phyloP scores from a whole-genome alignment of 2,888 invertebrate genomes.

The Homarus gammarus region DNA sequence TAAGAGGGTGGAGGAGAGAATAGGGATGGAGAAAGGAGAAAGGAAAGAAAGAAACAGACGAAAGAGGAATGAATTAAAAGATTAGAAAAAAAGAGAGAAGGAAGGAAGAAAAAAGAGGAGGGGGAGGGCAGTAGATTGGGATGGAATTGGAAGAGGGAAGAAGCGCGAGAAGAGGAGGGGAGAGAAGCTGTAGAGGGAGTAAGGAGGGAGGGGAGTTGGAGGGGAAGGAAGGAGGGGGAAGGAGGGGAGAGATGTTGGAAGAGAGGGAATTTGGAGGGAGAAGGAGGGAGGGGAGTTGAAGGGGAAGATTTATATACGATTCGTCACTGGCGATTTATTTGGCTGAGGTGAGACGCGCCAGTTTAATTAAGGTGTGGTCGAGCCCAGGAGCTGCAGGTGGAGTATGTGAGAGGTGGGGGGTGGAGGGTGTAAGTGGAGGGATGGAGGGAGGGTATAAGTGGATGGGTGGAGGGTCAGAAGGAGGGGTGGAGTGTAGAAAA shows the following conservation, averaged over 20 bases:
- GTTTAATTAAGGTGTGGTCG: slow-evolving; percentile 8
- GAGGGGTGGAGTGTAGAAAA: too few species aligned
- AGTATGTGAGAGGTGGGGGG: not conserved
- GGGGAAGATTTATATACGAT: not conserved
- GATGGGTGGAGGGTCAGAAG: too few species aligned
- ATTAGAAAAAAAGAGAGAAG: too few species aligned
- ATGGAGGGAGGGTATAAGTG: not conserved
- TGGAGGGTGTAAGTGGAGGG: not conserved
- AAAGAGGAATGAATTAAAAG: too few species aligned
- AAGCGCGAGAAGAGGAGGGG: not conserved
- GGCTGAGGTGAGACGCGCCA: not conserved
- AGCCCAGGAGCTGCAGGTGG: not conserved
- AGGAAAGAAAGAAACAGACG: not conserved
- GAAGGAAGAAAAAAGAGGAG: not conserved
- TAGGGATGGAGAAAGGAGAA: not conserved
- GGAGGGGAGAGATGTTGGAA: not conserved
- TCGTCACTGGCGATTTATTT: not conserved
- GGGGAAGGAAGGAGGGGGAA: not conserved
- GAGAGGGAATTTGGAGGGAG: not conserved
- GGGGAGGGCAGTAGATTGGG: not conserved
- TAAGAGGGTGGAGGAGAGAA: not conserved
- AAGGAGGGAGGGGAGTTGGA: not conserved
- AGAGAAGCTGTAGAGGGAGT: not conserved
- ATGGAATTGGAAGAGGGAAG: not conserved
- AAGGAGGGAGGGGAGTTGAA: not conserved